phyloP scores from a whole-genome alignment of 35 echinoderm and acorn worm species.

The Hemicentrotus pulcherrimus region DNA sequence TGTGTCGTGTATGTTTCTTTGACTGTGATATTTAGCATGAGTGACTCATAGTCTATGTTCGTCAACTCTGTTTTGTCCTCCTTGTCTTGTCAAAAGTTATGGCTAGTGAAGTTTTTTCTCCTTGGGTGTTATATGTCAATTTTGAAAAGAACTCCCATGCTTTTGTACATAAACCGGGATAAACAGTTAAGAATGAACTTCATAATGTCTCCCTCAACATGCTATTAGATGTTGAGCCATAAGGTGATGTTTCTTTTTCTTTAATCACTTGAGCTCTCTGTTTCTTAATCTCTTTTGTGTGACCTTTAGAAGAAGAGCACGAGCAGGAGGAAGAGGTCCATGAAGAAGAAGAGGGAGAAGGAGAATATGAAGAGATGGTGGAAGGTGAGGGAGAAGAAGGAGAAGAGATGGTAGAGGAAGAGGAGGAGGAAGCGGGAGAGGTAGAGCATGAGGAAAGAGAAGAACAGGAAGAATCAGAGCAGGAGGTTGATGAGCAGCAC shows the following conservation, averaged over 20 bases:
- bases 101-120: too few species aligned
- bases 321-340: conserved; percentile 45
- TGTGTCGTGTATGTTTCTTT: not conserved
- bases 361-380: conserved; percentile 52
- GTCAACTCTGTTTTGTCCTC: too few species aligned
- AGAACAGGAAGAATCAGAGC: conserved; percentile 9
- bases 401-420: conserved; percentile 47
- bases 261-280: not conserved
- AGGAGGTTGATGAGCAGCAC: conserved; percentile 44
- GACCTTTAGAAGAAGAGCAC: not conserved
- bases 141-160: too few species aligned
- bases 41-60: too few species aligned
- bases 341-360: conserved; percentile 28
- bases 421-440: conserved; percentile 26
- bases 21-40: not conserved
- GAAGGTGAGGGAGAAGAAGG: conserved; percentile 20
- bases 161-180: too few species aligned
- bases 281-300: not conserved
- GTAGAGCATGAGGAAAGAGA: conserved; percentile 40
- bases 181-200: too few species aligned
- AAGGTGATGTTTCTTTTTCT: too few species aligned
- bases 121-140: too few species aligned
- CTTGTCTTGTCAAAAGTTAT: too few species aligned
- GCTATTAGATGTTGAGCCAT: too few species aligned
- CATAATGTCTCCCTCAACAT: too few species aligned